A percentile compares a stretch with the other conserved stretches of the same genome.
phyloP scores from a whole-genome alignment of 2,113 vertebrate genomes.

The Cynocephalus volans region DNA sequence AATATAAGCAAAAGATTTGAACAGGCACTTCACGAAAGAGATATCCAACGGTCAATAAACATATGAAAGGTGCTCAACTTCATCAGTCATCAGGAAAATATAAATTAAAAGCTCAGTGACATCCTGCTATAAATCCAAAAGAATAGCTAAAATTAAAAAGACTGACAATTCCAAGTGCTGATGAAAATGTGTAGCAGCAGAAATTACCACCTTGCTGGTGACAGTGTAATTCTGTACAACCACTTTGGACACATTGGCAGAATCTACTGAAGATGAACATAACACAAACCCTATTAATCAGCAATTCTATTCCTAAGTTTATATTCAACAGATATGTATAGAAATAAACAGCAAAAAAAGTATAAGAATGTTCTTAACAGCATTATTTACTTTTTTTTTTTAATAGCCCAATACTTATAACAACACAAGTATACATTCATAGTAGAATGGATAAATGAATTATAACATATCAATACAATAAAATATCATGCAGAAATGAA shows the following conservation, averaged over 20 bases:
- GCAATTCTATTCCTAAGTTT: slow-evolving; percentile 47
- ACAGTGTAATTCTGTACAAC: not conserved
- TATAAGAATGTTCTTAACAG: slow-evolving; percentile 1
- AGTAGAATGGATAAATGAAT: not conserved
- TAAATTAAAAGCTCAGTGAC: not conserved
- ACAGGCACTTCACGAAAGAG: not conserved
- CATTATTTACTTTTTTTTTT: too few relatives aligned
- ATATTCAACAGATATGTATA: slow-evolving; percentile 15
- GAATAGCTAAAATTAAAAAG: slow-evolving; percentile 46
- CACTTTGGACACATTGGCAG: slow-evolving; percentile 19
- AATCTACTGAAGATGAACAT: not conserved
- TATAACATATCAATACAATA: not conserved
- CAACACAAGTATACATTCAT: not conserved
- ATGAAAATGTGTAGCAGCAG: not conserved
- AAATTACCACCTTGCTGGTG: not conserved
- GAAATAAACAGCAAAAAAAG: not conserved
- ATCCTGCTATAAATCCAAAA: not conserved
- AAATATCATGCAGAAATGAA: not conserved
- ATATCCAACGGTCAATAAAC: not conserved
- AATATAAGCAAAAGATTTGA: not conserved
- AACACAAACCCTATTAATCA: not conserved
- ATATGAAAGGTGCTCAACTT: not conserved
- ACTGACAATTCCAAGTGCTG: not conserved
- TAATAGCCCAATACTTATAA: slow-evolving; percentile 19
- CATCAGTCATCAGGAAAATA: slow-evolving; percentile 32